phyloP scores from a whole-genome alignment of 2,113 vertebrate genomes.

The Tautogolabrus adspersus region DNA sequence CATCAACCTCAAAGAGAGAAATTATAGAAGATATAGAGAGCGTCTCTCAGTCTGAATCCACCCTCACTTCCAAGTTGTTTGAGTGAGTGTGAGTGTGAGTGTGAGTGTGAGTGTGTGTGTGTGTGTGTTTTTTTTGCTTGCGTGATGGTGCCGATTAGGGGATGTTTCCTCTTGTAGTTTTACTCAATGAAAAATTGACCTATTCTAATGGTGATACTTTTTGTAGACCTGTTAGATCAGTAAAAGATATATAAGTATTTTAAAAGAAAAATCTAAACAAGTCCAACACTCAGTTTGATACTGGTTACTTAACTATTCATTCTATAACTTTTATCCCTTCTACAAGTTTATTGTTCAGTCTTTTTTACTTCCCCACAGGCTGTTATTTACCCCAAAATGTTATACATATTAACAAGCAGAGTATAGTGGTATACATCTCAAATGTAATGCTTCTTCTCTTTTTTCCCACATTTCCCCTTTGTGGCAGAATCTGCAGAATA shows the following conservation, averaged over 20 bases:
- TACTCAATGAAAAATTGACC: neutral
- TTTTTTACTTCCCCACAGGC: neutral
- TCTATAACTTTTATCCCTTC: neutral
- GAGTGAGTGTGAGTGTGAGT: no score
- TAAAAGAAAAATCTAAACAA: neutral
- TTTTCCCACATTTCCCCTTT: neutral
- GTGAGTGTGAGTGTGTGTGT: no score
- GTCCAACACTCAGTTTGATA: neutral
- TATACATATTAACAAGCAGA: neutral
- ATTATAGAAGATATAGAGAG: neutral
- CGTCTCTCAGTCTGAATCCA: no score
- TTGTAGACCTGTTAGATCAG: neutral
- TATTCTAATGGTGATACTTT: neutral
- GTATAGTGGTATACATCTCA: neutral
- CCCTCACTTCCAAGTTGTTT: neutral
- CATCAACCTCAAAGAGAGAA: accelerated
- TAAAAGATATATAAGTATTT: neutral
- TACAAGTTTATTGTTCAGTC: neutral
- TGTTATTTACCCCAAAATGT: neutral
- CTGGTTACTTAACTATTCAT: no score
- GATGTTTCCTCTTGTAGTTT: no score
- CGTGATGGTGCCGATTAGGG: no score
- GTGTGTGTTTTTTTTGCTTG: no score
- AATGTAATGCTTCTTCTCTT: neutral
- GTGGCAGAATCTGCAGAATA: neutral